These are phyloP conservation scores for Heteromyza rotundicornis DNA, from an alignment of 2,888 invertebrate species.

Conservation along the genomic window DNA sequence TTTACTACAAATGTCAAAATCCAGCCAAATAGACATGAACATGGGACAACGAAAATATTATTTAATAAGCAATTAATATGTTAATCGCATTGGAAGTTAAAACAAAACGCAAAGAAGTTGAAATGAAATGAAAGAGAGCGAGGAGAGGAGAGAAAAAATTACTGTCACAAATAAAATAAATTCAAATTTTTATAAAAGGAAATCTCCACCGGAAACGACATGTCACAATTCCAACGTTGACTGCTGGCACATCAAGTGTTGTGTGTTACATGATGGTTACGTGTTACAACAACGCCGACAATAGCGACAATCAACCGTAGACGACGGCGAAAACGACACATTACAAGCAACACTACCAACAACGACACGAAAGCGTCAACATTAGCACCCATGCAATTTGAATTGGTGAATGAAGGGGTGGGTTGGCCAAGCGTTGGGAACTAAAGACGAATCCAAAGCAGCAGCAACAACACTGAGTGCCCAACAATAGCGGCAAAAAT, in stretches of 20 bases:
- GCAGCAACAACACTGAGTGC: not conserved
- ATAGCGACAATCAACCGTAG: not conserved
- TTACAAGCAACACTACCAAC: not conserved
- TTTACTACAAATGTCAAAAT: no score
- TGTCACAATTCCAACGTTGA: not conserved
- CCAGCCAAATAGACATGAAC: no score
- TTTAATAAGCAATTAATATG: constrained; percentile 1
- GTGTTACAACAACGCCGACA: not conserved
- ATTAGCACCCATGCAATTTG: not conserved
- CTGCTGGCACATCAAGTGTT: constrained; percentile 1
- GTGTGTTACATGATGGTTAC: constrained; percentile 1
- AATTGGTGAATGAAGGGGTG: no score
- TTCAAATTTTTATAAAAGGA: not conserved
- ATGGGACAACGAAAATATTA: not conserved
- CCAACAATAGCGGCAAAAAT: not conserved
- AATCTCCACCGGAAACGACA: constrained; percentile 1
- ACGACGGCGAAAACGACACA: not conserved
- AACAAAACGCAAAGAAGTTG: no score
- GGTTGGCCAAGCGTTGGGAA: no score
- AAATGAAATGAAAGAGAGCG: not conserved
- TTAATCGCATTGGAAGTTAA: not conserved
- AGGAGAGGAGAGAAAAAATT: not conserved
- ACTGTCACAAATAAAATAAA: not conserved
- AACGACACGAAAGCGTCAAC: not conserved
- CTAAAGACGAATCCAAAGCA: no score